Conservation (phyloP, 2,113 vertebrate species). For the Acinonyx jubatus region DNA sequence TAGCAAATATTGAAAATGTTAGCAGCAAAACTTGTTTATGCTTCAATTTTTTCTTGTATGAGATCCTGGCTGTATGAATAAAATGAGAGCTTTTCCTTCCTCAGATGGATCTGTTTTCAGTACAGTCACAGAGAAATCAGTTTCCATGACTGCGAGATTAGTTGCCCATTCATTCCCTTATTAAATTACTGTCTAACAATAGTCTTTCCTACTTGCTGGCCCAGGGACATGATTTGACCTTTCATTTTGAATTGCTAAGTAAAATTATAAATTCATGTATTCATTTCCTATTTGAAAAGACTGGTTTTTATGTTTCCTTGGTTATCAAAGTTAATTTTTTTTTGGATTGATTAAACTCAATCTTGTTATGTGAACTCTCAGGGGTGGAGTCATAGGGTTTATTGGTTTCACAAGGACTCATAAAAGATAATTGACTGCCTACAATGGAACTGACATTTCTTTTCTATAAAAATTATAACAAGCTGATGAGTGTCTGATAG, state of each 20-base stretch:
- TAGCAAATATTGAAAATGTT: background rate
- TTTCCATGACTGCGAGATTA: slow-evolving; percentile 53
- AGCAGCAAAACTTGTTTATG: background rate
- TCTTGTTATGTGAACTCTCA: slow-evolving; percentile 50
- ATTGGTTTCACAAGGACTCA: slow-evolving; percentile 23
- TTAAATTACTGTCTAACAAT: slow-evolving; percentile 66
- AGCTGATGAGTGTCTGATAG: background rate
- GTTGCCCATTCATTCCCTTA: slow-evolving; percentile 62
- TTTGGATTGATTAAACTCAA: background rate
- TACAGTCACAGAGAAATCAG: slow-evolving; percentile 47
- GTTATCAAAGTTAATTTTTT: slow-evolving; percentile 60
- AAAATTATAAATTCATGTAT: slow-evolving; percentile 66
- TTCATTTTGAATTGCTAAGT: slow-evolving; percentile 67
- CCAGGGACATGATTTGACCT: slow-evolving; percentile 54
- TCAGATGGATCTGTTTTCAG: slow-evolving; percentile 53
- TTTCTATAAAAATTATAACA: slow-evolving; percentile 45
- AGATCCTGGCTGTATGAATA: slow-evolving; percentile 31
- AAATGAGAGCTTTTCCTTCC: slow-evolving; percentile 52
- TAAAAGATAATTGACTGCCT: slow-evolving; percentile 43
- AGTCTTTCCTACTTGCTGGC: slow-evolving; percentile 41
- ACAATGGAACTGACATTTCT: slow-evolving; percentile 24
- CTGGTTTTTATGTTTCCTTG: slow-evolving; percentile 60
- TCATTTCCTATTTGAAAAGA: slow-evolving; percentile 57
- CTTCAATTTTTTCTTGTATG: background rate
- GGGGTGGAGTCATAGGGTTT: slow-evolving; percentile 32